Conservation (phyloP, 2,797 vertebrate genomes). For the Acropternis orthonyx region DNA sequence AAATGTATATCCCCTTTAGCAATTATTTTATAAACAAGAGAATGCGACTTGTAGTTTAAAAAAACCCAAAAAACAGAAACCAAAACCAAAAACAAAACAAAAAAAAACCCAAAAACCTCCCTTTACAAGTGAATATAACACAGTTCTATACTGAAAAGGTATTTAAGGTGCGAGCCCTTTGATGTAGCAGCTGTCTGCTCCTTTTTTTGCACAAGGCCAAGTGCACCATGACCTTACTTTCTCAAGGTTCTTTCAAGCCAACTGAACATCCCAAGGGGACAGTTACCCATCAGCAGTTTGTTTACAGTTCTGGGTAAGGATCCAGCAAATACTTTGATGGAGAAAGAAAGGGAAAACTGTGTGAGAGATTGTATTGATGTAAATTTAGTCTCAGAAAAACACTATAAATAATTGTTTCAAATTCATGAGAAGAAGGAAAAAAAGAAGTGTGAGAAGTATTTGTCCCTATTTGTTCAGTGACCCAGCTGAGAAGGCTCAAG, state of each 20-base stretch:
- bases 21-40: neutral
- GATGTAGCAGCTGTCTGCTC: neutral
- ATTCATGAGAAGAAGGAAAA: neutral
- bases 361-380: neutral
- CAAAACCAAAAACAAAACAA: too few species aligned
- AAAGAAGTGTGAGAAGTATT: neutral
- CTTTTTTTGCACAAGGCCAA: neutral
- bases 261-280: neutral
- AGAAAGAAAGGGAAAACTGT: neutral
- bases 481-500: neutral
- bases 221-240: neutral
- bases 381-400: neutral
- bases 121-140: too few species aligned
- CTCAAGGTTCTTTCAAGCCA: neutral
- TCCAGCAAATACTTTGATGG: neutral
- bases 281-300: neutral
- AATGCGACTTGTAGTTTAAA: neutral
- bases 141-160: neutral
- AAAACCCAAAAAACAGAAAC: too few species aligned
- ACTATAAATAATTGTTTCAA: neutral
- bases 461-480: neutral
- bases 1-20: neutral
- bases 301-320: neutral
- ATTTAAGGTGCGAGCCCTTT: neutral
- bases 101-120: too few species aligned